These are phyloP conservation scores for Peromyscus leucopus DNA, from an alignment of 2,113 vertebrate genomes.

Conservation along the genomic window DNA sequence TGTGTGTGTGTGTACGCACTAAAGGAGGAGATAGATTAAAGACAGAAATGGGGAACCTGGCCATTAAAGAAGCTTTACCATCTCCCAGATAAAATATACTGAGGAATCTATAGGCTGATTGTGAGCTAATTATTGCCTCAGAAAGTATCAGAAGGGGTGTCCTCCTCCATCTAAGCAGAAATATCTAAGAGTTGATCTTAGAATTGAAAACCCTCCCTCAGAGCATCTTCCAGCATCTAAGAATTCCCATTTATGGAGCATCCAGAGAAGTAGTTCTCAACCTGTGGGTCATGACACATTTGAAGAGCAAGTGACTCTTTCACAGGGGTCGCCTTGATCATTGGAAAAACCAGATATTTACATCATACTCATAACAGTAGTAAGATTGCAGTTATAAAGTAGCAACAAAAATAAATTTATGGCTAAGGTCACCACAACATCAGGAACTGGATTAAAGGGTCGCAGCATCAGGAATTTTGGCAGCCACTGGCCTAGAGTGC, in stretches of 20 bases:
- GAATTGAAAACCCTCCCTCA: background rate
- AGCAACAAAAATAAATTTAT: background rate
- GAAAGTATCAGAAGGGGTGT: background rate
- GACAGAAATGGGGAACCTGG: background rate
- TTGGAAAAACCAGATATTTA: background rate
- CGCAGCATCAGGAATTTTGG: background rate
- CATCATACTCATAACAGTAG: background rate
- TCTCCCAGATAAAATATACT: background rate
- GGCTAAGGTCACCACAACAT: background rate
- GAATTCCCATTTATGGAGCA: background rate
- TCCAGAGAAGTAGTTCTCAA: background rate
- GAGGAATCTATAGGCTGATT: background rate
- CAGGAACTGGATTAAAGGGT: background rate
- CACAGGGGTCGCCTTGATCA: background rate
- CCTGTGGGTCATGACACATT: background rate
- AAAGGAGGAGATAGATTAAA: background rate
- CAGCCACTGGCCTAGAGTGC: background rate
- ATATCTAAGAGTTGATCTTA: background rate
- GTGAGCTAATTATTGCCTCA: background rate
- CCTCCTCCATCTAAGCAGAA: background rate
- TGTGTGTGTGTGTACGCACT: background rate
- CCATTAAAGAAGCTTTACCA: background rate
- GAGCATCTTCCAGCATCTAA: background rate
- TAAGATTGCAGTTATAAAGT: background rate
- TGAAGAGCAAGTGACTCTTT: background rate